Percentiles rank a stretch among this genome's conserved stretches.
phyloP scores from a whole-genome alignment of 2,797 vertebrate species.

The Gymnothorax javanicus region DNA sequence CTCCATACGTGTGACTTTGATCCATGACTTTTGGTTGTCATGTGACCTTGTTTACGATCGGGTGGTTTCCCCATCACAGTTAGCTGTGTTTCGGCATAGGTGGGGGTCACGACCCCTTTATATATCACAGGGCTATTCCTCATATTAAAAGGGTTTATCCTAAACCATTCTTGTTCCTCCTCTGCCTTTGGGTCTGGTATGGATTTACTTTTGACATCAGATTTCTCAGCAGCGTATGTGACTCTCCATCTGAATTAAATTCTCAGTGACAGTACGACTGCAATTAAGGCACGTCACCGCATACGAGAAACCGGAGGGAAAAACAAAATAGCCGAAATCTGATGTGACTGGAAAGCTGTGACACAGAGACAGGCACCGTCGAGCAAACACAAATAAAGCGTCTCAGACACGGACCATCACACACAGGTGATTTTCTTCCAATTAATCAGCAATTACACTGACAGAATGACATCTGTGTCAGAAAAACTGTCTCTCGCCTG shows the following conservation, averaged over 20 bases:
- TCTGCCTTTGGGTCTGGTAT: background rate
- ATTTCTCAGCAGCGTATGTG: background rate
- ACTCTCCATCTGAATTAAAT: background rate
- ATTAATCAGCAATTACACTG: background rate
- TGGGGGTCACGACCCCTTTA: too few relatives aligned
- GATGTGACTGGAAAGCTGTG: background rate
- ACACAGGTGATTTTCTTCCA: slow-evolving; percentile 1
- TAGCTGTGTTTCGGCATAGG: too few relatives aligned
- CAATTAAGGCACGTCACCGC: background rate
- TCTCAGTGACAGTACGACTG: background rate
- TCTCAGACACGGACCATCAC: background rate
- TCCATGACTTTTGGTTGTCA: too few relatives aligned
- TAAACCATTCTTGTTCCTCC: background rate
- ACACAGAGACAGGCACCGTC: background rate
- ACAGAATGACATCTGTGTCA: background rate
- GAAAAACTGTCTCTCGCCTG: background rate
- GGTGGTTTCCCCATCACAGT: too few relatives aligned
- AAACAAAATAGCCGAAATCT: background rate
- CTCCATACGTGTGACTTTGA: too few relatives aligned
- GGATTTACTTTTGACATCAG: background rate
- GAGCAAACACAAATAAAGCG: background rate
- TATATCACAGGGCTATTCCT: too few relatives aligned
- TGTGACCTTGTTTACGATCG: too few relatives aligned
- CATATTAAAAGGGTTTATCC: background rate
- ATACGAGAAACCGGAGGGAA: background rate